Base-by-base conservation (phyloP, 2,797 vertebrate species). In the Myotis vivesi region DNA sequence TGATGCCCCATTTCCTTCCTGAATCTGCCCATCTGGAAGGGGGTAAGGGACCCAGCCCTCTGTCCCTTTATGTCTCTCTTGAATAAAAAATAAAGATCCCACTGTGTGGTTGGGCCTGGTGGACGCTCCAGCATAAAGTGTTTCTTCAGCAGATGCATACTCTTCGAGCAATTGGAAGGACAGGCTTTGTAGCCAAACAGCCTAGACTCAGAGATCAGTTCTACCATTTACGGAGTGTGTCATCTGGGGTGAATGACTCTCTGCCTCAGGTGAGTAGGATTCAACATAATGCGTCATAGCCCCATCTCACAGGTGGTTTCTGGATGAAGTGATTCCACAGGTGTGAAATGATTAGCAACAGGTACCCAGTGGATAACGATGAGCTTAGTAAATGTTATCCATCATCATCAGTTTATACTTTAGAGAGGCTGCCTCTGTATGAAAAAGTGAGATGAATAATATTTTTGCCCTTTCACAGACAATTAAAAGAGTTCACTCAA, bases 401-500 rank as follows among this genome's bases (percentile, higher is more conserved):
- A 6, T 57, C 38, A 28, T 33, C 41, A 59, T 75, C 84, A 16
- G 44, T 19, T 55, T 68, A 57, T 20, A 53, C 15, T 8, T 44
- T 28, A 11, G 30, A 11, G 33, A 91, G 38, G 13, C 30, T 82
- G 72, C 57, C 46, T 85, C 17, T 91, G 28, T 15, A 49, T 33
- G 44, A 82, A 57, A 66, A 44, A 57, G 25, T 46, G n/a, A 95
- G 36, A 19, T 23, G 23, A 30, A 66, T 17, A 25, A 12, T 38
- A 92, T 46, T 69, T 91, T 82, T 59, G 5, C 4, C 44, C n/a
- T 68, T 87, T 90, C 69, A 93, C 38, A 3, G 38, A 69, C 41
- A 82, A 89, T 59, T 66, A 84, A 77, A 84, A 90, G 6, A 82
- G 75, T 87, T 69, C 25, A 30, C 10, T 84, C 38, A 93, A 79